A percentile compares a stretch with the other conserved stretches of the same genome.
These are phyloP conservation scores for Ctenodactylus gundi DNA, from an alignment of 2,113 vertebrate species.

Conservation along the genomic window DNA sequence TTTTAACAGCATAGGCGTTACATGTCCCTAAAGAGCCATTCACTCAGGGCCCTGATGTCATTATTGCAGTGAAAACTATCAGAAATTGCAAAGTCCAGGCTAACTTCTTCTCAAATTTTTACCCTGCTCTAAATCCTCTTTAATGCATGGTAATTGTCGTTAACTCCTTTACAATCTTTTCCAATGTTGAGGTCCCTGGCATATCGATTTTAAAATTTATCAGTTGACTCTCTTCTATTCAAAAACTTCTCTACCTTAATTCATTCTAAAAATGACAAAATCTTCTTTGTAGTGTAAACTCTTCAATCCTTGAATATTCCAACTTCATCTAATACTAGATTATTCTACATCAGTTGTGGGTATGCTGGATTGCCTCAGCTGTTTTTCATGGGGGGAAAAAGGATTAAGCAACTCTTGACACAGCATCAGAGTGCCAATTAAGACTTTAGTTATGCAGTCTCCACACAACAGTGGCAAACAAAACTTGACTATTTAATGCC, in stretches of 20 bases:
- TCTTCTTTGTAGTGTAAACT: background rate
- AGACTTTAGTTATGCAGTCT: background rate
- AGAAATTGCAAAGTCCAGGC: background rate
- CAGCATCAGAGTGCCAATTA: background rate
- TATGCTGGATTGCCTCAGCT: background rate
- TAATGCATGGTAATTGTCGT: background rate
- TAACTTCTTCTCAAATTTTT: background rate
- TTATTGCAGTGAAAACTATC: background rate
- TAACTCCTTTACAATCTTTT: background rate
- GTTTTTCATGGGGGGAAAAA: background rate
- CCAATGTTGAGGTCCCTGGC: background rate
- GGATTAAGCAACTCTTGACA: background rate
- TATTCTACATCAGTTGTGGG: background rate
- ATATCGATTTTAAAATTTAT: background rate
- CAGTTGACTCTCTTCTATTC: background rate
- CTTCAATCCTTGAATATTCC: background rate
- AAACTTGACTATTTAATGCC: constrained; percentile 22
- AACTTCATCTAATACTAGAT: background rate
- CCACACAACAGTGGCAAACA: background rate
- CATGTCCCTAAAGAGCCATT: background rate
- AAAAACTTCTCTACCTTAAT: background rate
- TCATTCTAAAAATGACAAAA: background rate
- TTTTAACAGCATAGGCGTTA: background rate
- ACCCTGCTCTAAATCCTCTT: background rate
- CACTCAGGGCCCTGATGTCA: background rate